Base-by-base conservation (phyloP, 2,113 vertebrate species). In the Charadrius vociferus region DNA sequence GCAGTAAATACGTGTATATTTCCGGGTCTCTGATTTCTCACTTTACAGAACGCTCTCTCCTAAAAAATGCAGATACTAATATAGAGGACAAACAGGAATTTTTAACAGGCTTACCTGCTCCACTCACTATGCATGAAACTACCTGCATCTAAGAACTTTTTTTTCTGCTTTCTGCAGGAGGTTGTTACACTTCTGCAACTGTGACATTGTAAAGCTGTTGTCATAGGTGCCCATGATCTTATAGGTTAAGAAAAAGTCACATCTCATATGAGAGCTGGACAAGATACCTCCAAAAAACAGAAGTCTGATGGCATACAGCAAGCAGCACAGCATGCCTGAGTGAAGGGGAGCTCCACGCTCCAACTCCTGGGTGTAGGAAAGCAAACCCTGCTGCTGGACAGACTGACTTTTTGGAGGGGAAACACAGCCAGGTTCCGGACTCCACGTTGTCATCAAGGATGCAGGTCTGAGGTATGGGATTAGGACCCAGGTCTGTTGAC, bases 261-360 rank as follows among this genome's bases (percentile, higher is more conserved):
- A 23, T 75, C n/a, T 74, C 34, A 30, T 23, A 36, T 16, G 23
- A 90, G 7, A 89, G 23, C 30, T 70, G 70, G 41, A 55, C 53
- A 85, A 79, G 37, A 5, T 37, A 79, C 21, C 56, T 89, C 49
- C 17, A 41, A 72, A 87, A 85, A 29, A 1, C 36, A 78, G 22
- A 73, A 86, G 41, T 73, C 29, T 0, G 0, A 75, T 62, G 59
- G 63, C 0, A 0, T n/a, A 36, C 19, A 39, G 37, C 26, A 86
- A 94, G 59, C 14, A 58, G 24, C 6, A 3, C n/a, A 50, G 41
- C 12, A 29, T 18, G 32, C 61, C 18, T 30, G 53, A 85, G 15
- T 34, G 41, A 86, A 71, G 43, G n/a, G 86, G 20, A 67, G 59
- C 20, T 88, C 34, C 45, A 10, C 47, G 62, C 36, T 95, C 55